phyloP scores from a whole-genome alignment of 1,140 invertebrate species.

The Halictus rubicundus region DNA sequence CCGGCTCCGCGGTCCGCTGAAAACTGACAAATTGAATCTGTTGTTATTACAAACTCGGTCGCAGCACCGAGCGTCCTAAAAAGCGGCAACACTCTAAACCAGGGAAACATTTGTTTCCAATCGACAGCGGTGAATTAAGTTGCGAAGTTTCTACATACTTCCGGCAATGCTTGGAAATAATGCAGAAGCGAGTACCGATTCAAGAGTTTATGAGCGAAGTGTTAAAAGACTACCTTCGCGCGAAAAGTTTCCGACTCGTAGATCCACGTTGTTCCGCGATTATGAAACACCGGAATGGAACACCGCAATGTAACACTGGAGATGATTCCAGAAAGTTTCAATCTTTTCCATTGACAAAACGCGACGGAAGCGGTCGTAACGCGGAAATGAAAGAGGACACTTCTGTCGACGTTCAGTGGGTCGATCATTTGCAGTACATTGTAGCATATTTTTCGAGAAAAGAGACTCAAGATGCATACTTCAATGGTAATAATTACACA shows the following conservation, averaged over 20 bases:
- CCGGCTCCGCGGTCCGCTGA: no score
- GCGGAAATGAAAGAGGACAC: not conserved
- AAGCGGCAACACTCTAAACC: not conserved
- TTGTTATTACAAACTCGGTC: not conserved
- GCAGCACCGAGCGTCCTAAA: not conserved
- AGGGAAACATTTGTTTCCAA: not conserved
- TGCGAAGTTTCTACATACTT: conserved; percentile 21
- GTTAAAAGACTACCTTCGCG: conserved; percentile 23
- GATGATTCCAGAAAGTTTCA: not conserved
- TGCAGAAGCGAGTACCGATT: conserved; percentile 15
- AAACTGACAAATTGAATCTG: not conserved
- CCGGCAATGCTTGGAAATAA: conserved; percentile 18
- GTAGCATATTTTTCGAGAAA: no score
- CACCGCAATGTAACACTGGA: not conserved
- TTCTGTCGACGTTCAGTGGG: no score
- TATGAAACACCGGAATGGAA: not conserved
- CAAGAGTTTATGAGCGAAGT: conserved; percentile 27
- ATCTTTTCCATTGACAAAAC: not conserved
- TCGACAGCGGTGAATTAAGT: conserved; percentile 23
- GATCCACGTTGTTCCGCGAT: not conserved
- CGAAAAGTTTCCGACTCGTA: conserved; percentile 13
- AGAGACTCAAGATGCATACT: no score
- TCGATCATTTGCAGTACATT: no score
- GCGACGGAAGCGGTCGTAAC: not conserved
- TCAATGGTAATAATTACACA: no score